Evolutionary conservation across 2,888 invertebrate species (phyloP), one percentile per base, ranked within the genome.

Genomic region (Cyclophora punctaria): DNA sequence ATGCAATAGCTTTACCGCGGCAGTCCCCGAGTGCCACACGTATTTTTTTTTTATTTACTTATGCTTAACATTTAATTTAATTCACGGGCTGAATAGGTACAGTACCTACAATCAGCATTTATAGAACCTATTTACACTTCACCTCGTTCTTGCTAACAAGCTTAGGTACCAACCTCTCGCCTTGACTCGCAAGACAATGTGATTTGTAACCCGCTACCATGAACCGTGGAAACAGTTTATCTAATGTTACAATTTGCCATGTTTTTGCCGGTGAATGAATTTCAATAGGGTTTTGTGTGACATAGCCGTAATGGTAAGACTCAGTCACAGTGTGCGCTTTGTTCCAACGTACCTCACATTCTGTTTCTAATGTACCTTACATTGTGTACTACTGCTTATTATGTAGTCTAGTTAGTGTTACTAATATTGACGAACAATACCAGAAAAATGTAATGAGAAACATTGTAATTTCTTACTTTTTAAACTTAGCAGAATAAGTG

Each of bases 231-330:
- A 48, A 34, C 40, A 41, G 42, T 49, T 48, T 34, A 49, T 57
- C 59, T 63, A 64, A 60, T 56, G 59, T 69, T 64, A 63, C 68
- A 57, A 37, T 54, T 59, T 52, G 47, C 55, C 58, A 63, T 63
- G 68, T 67, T 66, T 67, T 69, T 64, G 63, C 65, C 60, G 56
- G 62, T 64, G 64, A 66, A 61, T 67, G 66, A 53, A 62, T 60
- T 61, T 63, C 60, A 68, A 70, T 62, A 51, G 58, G 51, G 56
- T 50, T 55, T 55, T 57, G 58, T 63, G 48, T 53, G 55, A 55
- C 58, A 54, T 48, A 56, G 52, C 56, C 45, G 58, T 57, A 44
- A 4, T 33, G 33, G 4, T 34, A 44, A 47, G 37, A 41, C 35
- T 7, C 7, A 47, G 45, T 47, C 41, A 44, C 43, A 50, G 44